Evolutionary conservation across 2,888 invertebrate species (phyloP), one percentile per base, ranked within the genome.

Genomic region (Anaspis maculata): DNA sequence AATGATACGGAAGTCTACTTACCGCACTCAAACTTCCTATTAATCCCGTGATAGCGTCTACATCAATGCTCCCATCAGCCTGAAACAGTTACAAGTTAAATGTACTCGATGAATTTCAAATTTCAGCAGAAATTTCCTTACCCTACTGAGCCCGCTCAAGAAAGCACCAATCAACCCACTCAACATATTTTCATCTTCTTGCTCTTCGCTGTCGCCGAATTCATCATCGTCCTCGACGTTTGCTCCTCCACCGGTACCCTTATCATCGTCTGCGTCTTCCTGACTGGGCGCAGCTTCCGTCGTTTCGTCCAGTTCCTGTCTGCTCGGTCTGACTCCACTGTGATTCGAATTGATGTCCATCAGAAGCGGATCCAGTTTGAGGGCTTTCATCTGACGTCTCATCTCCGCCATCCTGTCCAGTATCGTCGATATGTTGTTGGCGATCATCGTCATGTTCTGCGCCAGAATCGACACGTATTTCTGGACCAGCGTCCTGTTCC

Each of bases 1-100:
- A 23, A n/a, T n/a, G n/a, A n/a, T n/a, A n/a, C n/a, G n/a, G n/a
- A 21, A 2, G 24, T 27, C 26, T 32, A 48, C 55, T 56, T 56
- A 66, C 66, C 34, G 56, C 52, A 46, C 66, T 66, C 15, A 67
- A 49, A 36, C 62, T 62, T 25, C 65, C 63, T 14, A 67, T 45
- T 16, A 66, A 44, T 13, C 61, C 62, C 19, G 63, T 54, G 16
- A 67, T 59, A 6, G 66, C 65, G 30, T 66, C 62, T 16, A 66
- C 50, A 45, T 66, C 66, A 13, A 66, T 60, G 15, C 61, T 55
- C 25, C 65, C 66, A 43, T 64, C 64, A 27, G 64, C 62, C 64
- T 66, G 33, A 30, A 23, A 32, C 32, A 6, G n/a, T 24, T 27
- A 27, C 6, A 12, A 27, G 5, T 13, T 14, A 6, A 10, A 13